A percentile compares a stretch with the other conserved stretches of the same genome.
These are phyloP conservation scores for Mythimna pallens DNA, from an alignment of 2,888 invertebrate genomes.

Conservation along the genomic window DNA sequence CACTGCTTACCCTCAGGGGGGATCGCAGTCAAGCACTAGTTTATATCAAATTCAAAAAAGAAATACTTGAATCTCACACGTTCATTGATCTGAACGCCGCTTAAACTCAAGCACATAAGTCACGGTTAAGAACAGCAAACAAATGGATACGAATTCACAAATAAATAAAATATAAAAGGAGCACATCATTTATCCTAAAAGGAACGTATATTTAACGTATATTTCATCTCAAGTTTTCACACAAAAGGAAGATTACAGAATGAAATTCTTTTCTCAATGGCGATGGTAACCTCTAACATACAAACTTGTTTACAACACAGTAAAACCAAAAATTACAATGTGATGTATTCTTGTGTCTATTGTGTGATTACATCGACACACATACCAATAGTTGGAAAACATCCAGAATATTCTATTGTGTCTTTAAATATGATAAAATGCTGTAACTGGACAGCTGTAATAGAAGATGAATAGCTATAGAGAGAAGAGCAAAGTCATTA, in stretches of 20 bases:
- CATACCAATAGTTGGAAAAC: constrained; percentile 51
- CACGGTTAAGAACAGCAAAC: constrained; percentile 1
- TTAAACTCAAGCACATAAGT: not conserved
- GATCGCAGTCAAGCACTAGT: too few relatives aligned
- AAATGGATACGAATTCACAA: not conserved
- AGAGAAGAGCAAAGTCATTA: constrained; percentile 42
- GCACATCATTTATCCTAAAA: constrained; percentile 9
- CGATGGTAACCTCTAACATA: constrained; percentile 13
- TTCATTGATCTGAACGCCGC: not conserved
- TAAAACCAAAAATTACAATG: constrained; percentile 38
- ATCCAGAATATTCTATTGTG: constrained; percentile 55
- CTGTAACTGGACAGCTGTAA: constrained; percentile 47
- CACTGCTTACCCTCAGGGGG: too few relatives aligned
- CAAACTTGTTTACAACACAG: constrained; percentile 15
- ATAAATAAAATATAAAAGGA: constrained; percentile 6
- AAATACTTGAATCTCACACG: not conserved
- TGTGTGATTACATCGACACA: constrained; percentile 34
- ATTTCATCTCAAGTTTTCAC: constrained; percentile 10
- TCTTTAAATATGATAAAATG: constrained; percentile 46
- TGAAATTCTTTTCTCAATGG: constrained; percentile 13
- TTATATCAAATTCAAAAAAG: too few relatives aligned
- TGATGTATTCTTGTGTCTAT: constrained; percentile 32
- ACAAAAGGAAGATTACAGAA: constrained; percentile 35
- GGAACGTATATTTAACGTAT: not conserved
- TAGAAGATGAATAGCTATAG: constrained; percentile 28